Base-by-base conservation (phyloP, 2,113 vertebrate species). In the Proterorhinus semilunaris region DNA sequence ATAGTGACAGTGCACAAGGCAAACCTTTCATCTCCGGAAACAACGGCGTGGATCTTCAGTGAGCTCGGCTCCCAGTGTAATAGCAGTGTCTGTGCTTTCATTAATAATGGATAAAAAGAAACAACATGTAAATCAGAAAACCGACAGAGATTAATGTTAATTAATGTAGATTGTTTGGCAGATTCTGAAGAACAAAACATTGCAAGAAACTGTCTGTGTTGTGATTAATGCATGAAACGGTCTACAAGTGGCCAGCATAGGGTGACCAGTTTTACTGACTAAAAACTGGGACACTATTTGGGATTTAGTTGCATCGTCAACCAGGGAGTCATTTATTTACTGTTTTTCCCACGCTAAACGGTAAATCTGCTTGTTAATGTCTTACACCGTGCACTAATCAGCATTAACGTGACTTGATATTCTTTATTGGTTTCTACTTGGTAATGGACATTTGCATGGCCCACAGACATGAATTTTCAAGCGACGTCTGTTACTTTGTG, bases 81-180 rank as follows among this genome's bases (percentile, higher is more conserved):
- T 74, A 53, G 36, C 67, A 15, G 49, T 49, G 53, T 79, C 62
- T 74, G n/a, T n/a, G 71, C 50, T 65, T 54, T 21, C 59, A 74
- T 80, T 68, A 85, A 82, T 84, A 76, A 79, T 79, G 11, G 68
- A 87, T 82, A 74, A 85, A 58, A 82, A 80, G 54, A 76, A 66
- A 81, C 64, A 70, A 57, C 53, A 62, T 68, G 69, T 62, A 36
- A 76, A 69, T 68, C 44, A 15, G 65, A 75, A 62, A 53, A 36
- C 8, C 8, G 13, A 54, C 65, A 7, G 52, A 77, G 69, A 78
- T 58, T 66, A 74, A 75, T 69, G 78, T 72, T 13, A 67, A 45
- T 21, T 49, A 48, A 8, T 16, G 48, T 57, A 42, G 77, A 53
- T 65, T 73, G 53, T 64, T 79, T 73, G 59, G 74, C 59, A 48